Conservation (phyloP, 2,113 vertebrate genomes). For the Illadopsis cleaveri region DNA sequence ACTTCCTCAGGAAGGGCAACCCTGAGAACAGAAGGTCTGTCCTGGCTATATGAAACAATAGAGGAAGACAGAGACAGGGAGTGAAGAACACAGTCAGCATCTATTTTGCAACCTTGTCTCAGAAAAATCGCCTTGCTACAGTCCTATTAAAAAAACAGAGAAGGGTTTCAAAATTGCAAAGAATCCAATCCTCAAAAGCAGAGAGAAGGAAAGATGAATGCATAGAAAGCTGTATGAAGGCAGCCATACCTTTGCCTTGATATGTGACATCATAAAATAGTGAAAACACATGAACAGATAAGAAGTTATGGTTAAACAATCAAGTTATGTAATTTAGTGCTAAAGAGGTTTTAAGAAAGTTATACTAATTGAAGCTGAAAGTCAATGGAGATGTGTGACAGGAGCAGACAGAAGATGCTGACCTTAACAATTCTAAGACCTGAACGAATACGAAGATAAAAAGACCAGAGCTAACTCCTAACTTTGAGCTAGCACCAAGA, state of each 20-base stretch:
- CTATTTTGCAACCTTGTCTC: not conserved
- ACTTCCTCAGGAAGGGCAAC: not conserved
- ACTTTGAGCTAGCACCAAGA: not conserved
- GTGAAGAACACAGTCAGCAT: not conserved
- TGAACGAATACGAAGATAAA: not conserved
- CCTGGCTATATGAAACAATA: not conserved
- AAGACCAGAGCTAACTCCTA: not conserved
- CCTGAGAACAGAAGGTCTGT: not conserved
- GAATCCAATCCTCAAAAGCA: not conserved
- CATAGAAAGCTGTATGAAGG: not conserved
- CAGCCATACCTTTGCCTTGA: not conserved
- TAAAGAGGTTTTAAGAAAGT: not conserved
- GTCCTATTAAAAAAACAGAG: not conserved
- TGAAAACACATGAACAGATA: not conserved
- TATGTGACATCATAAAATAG: not conserved
- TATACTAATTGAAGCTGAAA: not conserved
- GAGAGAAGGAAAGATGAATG: not conserved
- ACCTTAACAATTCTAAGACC: not conserved
- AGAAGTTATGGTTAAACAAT: not conserved
- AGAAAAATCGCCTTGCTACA: not conserved
- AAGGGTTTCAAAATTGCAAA: not conserved
- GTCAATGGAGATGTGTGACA: not conserved
- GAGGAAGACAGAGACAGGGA: not conserved
- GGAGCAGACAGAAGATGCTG: not conserved
- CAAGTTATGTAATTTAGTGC: not conserved